Percentiles rank a stretch among this genome's conserved stretches.
Evolutionary conservation across 2,113 vertebrate genomes (phyloP).

Genomic region (Podarcis cretensis): DNA sequence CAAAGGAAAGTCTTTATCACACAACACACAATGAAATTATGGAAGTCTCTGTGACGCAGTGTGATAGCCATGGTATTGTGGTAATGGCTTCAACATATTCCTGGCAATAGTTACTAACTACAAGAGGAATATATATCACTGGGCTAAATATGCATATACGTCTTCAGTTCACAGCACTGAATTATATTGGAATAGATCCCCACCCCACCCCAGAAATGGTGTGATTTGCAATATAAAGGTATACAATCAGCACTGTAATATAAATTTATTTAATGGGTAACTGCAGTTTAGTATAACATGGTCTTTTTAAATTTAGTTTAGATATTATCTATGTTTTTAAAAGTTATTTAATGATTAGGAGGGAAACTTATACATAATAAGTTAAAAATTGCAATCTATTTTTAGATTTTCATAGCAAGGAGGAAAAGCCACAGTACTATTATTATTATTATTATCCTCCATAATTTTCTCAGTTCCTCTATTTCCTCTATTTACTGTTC

Average conservation of each 20-base stretch:
- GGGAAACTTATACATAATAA: not conserved
- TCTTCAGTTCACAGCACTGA: too few species aligned
- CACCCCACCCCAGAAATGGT: not conserved
- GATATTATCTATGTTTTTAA: not conserved
- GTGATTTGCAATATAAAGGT: not conserved
- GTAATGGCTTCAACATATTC: too few species aligned
- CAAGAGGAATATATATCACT: not conserved
- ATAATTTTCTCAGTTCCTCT: not conserved
- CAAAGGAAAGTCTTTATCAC: too few species aligned
- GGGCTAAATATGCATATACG: not conserved
- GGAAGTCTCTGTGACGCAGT: too few species aligned
- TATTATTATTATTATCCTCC: not conserved
- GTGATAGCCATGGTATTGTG: too few species aligned
- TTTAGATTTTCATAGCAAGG: not conserved
- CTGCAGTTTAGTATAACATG: not conserved
- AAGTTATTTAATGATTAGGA: not conserved
- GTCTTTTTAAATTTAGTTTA: not conserved
- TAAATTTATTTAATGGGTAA: not conserved
- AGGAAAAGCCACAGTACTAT: too few species aligned
- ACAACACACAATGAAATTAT: too few species aligned
- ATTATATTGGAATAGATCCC: not conserved
- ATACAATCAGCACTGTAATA: not conserved
- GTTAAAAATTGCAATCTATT: not conserved
- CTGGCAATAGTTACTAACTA: too few species aligned
- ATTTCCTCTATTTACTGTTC: not conserved